Evolutionary conservation across 2,113 vertebrate species (phyloP), one percentile per base, ranked within the genome.

Genomic region (Psettodes erumei): DNA sequence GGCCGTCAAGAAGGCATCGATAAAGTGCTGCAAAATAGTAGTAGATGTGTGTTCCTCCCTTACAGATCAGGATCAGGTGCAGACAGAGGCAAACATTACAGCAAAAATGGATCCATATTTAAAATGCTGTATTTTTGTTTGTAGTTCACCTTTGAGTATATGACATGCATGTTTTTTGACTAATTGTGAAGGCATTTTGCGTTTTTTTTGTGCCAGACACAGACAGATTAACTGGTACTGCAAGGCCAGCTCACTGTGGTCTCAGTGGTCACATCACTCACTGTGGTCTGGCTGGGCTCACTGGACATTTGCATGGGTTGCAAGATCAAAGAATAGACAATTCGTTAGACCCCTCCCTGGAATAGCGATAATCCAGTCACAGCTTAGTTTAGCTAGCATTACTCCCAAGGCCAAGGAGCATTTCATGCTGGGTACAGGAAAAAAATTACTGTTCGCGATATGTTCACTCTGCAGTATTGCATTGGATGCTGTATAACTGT

Each of bases 21-120:
- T 42, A 58, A 66, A 74, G 23, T 71, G 23, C 21, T 56, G 38
- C 28, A 54, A 45, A 73, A 72, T 54, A 42, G 13, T 10, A 37
- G n/a, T 10, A 18, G 32, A 35, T n/a, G 21, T 61, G 18, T 40
- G 54, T 32, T 18, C n/a, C 19, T 47, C 37, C 8, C 16, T 3
- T 33, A 6, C 11, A 47, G 27, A 60, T 38, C 10, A 54, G 35
- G n/a, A 40, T 60, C 25, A 10, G 6, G 10, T 42, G 43, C 13
- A 43, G 6, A 56, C 28, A 5, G 10, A 13, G 1, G 12, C 6
- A 59, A 79, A 67, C 25, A 32, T 58, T 27, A 58, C 30, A 47
- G 16, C 5, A 40, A 13, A 79, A 35, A n/a, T 55, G 1, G 3
- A 54, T 15, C 15, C 18, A 15, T 32, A 54, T 12, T 62, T 38